Conservation (phyloP, 1,140 invertebrate genomes). For the Pinna nobilis region DNA sequence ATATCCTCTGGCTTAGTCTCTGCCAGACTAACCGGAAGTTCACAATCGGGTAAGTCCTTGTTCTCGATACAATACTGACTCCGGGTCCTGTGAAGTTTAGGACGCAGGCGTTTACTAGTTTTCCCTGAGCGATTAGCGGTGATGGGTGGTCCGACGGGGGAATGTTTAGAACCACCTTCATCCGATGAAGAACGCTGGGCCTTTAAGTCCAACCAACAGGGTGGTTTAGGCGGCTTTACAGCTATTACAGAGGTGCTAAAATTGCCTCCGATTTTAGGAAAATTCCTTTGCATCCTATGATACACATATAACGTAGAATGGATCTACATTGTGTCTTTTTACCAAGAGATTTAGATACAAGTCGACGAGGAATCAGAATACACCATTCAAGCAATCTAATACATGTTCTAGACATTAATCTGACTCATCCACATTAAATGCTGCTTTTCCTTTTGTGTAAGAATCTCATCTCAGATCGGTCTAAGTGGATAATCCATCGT, state of each 20-base stretch:
- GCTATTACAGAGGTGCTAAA: conserved; percentile 26
- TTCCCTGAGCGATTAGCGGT: conserved; percentile 37
- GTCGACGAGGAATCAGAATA: neutral
- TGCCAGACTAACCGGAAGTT: conserved; percentile 59
- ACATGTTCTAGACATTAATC: neutral
- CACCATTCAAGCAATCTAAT: neutral
- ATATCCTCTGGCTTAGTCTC: conserved; percentile 64
- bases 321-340: neutral
- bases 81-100: conserved; percentile 67
- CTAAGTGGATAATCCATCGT: conserved; percentile 13
- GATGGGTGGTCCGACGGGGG: conserved; percentile 28
- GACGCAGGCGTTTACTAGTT: conserved; percentile 55
- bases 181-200: conserved; percentile 25
- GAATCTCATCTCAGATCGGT: neutral
- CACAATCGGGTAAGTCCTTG: conserved; percentile 60
- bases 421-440: neutral
- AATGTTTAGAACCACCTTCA: conserved; percentile 36
- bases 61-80: conserved; percentile 66
- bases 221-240: conserved; percentile 50
- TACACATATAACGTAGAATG: conserved; percentile 5
- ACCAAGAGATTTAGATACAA: neutral
- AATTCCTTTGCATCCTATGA: conserved; percentile 47
- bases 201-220: conserved; percentile 55
- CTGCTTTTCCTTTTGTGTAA: conserved; percentile 2
- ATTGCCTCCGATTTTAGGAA: conserved; percentile 23